A percentile compares a stretch with the other conserved stretches of the same genome.
These are phyloP conservation scores for Drosophila affinis DNA, from an alignment of 2,888 invertebrate species.

Conservation along the genomic window DNA sequence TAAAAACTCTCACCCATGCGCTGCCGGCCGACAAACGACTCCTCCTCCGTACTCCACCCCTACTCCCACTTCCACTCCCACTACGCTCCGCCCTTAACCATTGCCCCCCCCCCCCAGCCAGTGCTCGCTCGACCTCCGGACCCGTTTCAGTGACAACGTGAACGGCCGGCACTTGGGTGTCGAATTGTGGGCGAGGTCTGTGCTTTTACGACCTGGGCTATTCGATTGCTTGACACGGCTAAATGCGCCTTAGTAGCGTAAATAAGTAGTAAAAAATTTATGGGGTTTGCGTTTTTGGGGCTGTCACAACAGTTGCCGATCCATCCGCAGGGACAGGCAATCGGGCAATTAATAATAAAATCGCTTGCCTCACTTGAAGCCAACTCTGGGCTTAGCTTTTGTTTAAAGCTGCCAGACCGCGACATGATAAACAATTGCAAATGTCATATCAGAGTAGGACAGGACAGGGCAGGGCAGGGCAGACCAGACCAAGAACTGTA, in stretches of 20 bases:
- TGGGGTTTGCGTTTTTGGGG: constrained; percentile 64
- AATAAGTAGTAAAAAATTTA: constrained; percentile 81
- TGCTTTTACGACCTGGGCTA: constrained; percentile 71
- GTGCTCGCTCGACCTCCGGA: background rate
- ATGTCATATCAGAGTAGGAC: constrained; percentile 50
- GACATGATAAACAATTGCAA: constrained; percentile 69
- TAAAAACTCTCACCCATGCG: constrained; percentile 64
- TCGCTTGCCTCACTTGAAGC: constrained; percentile 33
- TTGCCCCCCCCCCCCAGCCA: constrained; percentile 9
- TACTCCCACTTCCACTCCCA: no score
- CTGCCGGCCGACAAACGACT: constrained; percentile 39
- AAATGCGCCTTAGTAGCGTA: constrained; percentile 79
- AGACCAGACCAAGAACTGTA: constrained; percentile 48
- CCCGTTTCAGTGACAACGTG: constrained; percentile 65
- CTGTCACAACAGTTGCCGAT: constrained; percentile 66
- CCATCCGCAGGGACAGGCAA: constrained; percentile 56
- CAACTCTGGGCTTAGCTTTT: constrained; percentile 8
- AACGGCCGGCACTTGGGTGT: constrained; percentile 57
- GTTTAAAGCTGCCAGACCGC: constrained; percentile 34
- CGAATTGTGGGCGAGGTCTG: constrained; percentile 39
- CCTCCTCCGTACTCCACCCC: background rate
- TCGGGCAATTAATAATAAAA: constrained; percentile 67
- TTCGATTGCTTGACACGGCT: constrained; percentile 76
- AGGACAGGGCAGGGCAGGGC: background rate
- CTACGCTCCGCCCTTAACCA: constrained; percentile 1